Evolutionary conservation across 2,113 vertebrate species (phyloP).

Genomic region (Dicerorhinus sumatrensis): DNA sequence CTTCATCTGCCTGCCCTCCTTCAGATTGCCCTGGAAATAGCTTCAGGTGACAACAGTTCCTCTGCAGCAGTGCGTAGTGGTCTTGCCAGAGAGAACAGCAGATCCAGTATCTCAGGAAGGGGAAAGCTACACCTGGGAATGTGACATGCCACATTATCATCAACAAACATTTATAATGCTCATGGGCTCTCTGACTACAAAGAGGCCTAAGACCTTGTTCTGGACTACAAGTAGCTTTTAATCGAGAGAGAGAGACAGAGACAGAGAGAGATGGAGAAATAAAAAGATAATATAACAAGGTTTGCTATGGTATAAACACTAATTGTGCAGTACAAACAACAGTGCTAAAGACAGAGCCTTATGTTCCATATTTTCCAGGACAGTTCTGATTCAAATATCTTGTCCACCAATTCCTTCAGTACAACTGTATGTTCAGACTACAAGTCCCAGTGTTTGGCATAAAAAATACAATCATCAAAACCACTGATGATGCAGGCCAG

Average conservation of each 20-base stretch:
- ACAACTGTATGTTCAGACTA: neutral
- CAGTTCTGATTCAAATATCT: conserved; percentile 45
- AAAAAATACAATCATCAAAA: conserved; percentile 36
- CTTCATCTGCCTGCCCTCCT: neutral
- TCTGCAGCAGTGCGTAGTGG: neutral
- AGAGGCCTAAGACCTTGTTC: neutral
- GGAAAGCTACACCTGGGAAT: neutral
- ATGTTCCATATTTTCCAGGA: neutral
- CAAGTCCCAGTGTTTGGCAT: neutral
- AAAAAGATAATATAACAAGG: neutral
- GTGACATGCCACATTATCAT: neutral
- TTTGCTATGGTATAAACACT: neutral
- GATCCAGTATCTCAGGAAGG: conserved; percentile 6
- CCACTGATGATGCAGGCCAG: conserved; percentile 6
- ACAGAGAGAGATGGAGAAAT: neutral
- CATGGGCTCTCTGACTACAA: neutral
- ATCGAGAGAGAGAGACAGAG: neutral
- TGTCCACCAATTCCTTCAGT: neutral
- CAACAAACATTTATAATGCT: conserved; percentile 22
- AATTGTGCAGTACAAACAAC: neutral
- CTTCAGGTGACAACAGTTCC: neutral
- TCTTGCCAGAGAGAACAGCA: neutral
- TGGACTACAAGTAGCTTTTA: neutral
- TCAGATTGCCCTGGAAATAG: neutral
- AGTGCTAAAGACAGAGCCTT: conserved; percentile 12